These are phyloP conservation scores for Orchestes rusci DNA, from an alignment of 2,888 invertebrate genomes.

Conservation along the genomic window DNA sequence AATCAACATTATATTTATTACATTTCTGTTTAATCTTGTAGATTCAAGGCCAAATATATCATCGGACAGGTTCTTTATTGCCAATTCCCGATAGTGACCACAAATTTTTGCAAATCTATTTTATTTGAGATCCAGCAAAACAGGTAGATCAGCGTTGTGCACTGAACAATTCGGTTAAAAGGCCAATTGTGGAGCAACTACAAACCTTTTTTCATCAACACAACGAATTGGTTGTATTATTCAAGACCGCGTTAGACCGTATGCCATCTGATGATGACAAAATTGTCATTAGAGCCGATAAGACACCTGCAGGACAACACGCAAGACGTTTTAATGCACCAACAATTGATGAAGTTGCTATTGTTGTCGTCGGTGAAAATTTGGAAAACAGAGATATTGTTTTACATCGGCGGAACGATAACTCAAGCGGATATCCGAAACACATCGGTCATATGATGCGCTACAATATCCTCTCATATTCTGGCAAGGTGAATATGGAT, in stretches of 20 bases:
- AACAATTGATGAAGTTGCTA: not conserved
- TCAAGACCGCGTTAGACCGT: no score
- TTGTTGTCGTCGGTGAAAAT: not conserved
- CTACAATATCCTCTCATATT: not conserved
- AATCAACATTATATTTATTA: no score
- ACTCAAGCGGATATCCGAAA: not conserved
- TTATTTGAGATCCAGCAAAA: constrained; percentile 2
- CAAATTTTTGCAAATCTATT: constrained; percentile 8
- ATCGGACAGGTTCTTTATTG: constrained; percentile 1
- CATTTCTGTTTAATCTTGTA: no score
- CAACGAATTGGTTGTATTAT: no score
- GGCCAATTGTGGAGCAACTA: no score
- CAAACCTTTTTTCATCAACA: no score
- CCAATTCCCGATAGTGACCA: not conserved
- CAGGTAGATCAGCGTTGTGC: no score
- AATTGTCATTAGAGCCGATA: no score
- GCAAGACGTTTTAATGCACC: not conserved
- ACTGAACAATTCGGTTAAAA: no score
- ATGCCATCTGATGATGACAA: no score
- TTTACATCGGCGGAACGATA: not conserved
- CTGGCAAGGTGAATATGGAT: not conserved
- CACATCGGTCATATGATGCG: no score
- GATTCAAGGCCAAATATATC: constrained; percentile 5
- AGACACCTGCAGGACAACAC: not conserved
- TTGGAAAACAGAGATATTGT: not conserved